Evolutionary conservation across 2,113 vertebrate genomes (phyloP).

Genomic region (Zootoca vivipara): DNA sequence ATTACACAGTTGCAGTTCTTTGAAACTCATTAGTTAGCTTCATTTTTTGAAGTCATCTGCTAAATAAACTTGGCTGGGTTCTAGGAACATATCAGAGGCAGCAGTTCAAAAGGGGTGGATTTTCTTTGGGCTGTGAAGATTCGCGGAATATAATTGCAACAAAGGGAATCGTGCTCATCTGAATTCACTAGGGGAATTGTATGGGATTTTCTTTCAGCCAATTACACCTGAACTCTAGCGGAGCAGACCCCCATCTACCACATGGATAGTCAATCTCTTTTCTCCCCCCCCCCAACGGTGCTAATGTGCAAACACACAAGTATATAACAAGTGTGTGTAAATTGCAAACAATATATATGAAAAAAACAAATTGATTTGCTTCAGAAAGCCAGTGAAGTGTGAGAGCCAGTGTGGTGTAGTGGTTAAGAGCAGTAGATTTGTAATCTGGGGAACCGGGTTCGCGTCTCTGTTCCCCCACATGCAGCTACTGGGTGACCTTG

Average conservation of each 20-base stretch:
- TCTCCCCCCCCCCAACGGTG: neutral
- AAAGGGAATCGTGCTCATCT: constrained; percentile 55
- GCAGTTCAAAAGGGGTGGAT: constrained; percentile 47
- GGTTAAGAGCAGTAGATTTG: no score
- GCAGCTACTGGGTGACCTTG: no score
- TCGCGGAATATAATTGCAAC: constrained; percentile 43
- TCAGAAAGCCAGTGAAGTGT: no score
- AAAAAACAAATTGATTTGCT: no score
- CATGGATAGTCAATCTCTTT: neutral
- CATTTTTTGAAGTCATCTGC: constrained; percentile 50
- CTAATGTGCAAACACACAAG: neutral
- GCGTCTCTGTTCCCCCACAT: no score
- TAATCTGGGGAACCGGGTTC: no score
- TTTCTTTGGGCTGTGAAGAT: constrained; percentile 58
- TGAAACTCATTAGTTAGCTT: constrained; percentile 48
- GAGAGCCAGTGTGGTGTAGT: no score
- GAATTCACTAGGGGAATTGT: constrained; percentile 57
- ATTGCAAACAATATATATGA: no score
- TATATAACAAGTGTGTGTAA: no score
- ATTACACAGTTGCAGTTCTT: constrained; percentile 51
- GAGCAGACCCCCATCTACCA: fast-evolving
- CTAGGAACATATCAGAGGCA: constrained; percentile 57
- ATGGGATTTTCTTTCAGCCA: constrained; percentile 7
- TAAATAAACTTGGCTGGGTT: constrained; percentile 51
- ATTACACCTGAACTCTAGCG: constrained; percentile 24